Evolutionary conservation across 1,140 invertebrate genomes (phyloP), one percentile per base, ranked within the genome.

Genomic region (Cydia splendana): DNA sequence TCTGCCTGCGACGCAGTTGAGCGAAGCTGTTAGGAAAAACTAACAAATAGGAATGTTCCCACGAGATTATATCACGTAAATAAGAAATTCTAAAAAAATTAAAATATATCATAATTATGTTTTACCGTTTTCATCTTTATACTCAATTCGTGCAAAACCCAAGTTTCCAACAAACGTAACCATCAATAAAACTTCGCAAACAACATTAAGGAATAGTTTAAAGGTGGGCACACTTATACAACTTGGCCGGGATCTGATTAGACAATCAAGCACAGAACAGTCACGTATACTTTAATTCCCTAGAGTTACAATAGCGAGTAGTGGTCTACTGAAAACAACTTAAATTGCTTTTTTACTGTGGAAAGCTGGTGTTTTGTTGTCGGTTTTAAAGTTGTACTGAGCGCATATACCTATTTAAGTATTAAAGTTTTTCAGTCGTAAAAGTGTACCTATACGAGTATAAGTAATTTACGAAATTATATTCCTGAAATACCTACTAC

Each of bases 261-360:
- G 67, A 18, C 67, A 38, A 71, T 71, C 67, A 18, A 45, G 67
- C 5, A 71, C 34, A n/a, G 67, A n/a, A 20, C 30, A 71, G 67
- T 71, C 67, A 75, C 76, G 76, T 77, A n/a, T n/a, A 75, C 77
- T 82, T 77, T 74, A n/a, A 65, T 65, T 77, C 79, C 76, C 20
- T 10, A 24, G 34, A 28, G 73, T 77, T 75, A 57, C 28, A 73
- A 77, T 42, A 73, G 79, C 75, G 75, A 51, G 75, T 76, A 65
- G 75, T 76, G 65, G 77, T 75, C 62, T 45, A 62, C 71, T 20
- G 77, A 75, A 78, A 81, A 78, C 74, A 77, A 77, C 48, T 77
- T 78, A 77, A 80, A 80, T 78, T 78, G 65, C 75, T 74, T 77
- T 80, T 78, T 78, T 75, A 75, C 65, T 75, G 18, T 71, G 15